These are phyloP conservation scores for Serilophus lunatus DNA, from an alignment of 2,113 vertebrate genomes.

Conservation along the genomic window DNA sequence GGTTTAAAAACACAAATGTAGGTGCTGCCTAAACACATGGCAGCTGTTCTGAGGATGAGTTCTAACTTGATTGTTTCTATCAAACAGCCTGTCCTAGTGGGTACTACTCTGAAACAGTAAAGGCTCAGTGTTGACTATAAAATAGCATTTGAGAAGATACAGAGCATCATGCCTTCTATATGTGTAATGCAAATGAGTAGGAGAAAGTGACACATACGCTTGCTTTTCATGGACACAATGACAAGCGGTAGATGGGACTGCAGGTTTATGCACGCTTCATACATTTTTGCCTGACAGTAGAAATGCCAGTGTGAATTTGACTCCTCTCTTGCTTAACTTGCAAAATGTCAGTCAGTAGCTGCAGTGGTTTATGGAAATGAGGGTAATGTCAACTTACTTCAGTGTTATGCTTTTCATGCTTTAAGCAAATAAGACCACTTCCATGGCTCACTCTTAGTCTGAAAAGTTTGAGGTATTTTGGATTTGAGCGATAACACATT, in stretches of 20 bases:
- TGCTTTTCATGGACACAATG: not conserved
- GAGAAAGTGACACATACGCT: not conserved
- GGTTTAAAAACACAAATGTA: not conserved
- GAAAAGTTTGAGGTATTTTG: conserved; percentile 4
- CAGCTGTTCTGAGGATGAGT: not conserved
- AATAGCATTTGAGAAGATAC: not conserved
- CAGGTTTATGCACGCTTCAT: not conserved
- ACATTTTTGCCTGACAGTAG: conserved; percentile 25
- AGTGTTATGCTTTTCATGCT: conserved; percentile 17
- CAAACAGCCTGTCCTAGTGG: not conserved
- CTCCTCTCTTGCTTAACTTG: conserved; percentile 27
- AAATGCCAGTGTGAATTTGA: conserved; percentile 46
- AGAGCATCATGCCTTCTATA: not conserved
- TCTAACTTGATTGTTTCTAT: not conserved
- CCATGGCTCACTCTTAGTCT: not conserved
- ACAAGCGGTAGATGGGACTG: not conserved
- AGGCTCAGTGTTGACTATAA: not conserved
- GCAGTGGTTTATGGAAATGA: conserved; percentile 41
- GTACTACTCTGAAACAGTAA: not conserved
- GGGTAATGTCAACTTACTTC: conserved; percentile 44
- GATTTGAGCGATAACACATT: not conserved
- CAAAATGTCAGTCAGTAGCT: conserved; percentile 26
- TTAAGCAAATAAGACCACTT: conserved; percentile 7
- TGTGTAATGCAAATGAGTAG: not conserved
- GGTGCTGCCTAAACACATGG: not conserved